Evolutionary conservation across 2,113 vertebrate species (phyloP).

Genomic region (Lepidothrix coronata): DNA sequence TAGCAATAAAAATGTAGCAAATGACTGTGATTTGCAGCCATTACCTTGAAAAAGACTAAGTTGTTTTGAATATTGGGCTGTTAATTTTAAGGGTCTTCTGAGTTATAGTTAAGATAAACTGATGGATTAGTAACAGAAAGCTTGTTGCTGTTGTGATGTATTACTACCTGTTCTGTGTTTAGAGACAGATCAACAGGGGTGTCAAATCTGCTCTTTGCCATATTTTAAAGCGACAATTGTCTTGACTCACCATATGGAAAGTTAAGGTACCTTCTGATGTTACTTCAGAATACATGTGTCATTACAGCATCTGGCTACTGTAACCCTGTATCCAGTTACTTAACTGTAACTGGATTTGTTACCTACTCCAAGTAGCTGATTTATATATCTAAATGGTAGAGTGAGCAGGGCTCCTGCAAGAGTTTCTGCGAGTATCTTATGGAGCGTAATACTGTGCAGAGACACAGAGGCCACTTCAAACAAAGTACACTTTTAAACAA

Average conservation of each 20-base stretch:
- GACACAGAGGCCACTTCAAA: not conserved
- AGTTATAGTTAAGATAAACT: not conserved
- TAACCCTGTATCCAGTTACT: not conserved
- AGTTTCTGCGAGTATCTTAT: not conserved
- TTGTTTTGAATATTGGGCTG: not conserved
- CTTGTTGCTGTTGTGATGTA: not conserved
- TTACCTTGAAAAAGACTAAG: not conserved
- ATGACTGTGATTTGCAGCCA: not conserved
- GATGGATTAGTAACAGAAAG: not conserved
- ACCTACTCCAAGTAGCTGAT: not conserved
- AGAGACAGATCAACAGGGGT: not conserved
- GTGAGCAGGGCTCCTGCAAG: not conserved
- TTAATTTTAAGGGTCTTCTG: not conserved
- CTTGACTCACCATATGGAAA: not conserved
- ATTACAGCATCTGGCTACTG: not conserved
- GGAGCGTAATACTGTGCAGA: not conserved
- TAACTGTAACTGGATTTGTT: not conserved
- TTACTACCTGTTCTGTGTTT: not conserved
- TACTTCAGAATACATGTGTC: not conserved
- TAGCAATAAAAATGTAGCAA: not conserved
- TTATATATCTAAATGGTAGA: not conserved
- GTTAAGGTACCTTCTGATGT: not conserved
- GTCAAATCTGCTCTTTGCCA: not conserved
- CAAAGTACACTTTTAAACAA: not conserved
- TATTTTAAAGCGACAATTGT: not conserved